Percentiles rank a stretch among this genome's conserved stretches.
Conservation (phyloP, 1,140 invertebrate species). For the Polypedilum pembai region DNA sequence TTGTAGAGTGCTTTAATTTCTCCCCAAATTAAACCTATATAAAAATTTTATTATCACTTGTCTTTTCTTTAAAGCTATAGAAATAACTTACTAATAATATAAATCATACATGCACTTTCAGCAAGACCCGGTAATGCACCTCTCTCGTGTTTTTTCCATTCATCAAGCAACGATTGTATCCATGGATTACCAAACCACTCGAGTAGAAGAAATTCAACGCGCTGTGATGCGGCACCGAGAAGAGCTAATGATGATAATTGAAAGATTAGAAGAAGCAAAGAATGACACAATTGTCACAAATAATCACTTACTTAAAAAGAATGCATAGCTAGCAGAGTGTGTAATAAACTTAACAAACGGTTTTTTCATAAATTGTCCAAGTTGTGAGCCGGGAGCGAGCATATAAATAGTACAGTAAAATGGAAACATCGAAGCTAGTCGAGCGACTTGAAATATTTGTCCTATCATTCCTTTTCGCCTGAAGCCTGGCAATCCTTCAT, state of each 20-base stretch:
- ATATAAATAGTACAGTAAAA: conserved; percentile 79
- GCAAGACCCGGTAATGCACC: conserved; percentile 78
- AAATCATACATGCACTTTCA: conserved; percentile 72
- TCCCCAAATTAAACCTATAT: conserved; percentile 76
- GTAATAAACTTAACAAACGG: conserved; percentile 93
- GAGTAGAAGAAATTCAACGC: conserved; percentile 66
- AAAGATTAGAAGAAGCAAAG: conserved; percentile 22
- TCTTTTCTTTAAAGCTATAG: conserved; percentile 16
- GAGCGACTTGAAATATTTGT: conserved; percentile 69
- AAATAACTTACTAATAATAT: conserved; percentile 62
- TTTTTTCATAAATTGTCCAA: conserved; percentile 78
- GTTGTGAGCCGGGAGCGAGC: conserved; percentile 69
- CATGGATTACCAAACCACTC: conserved; percentile 69
- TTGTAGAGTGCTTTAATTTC: conserved; percentile 83
- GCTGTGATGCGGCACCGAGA: conserved; percentile 72
- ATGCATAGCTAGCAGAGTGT: conserved; percentile 81
- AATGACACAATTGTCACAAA: neutral
- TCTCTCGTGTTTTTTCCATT: conserved; percentile 69
- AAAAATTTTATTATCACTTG: conserved; percentile 31
- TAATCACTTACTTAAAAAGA: conserved; percentile 71
- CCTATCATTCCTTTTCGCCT: conserved; percentile 65
- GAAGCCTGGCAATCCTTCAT: conserved; percentile 82
- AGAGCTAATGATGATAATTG: conserved; percentile 38
- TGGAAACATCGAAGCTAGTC: conserved; percentile 77
- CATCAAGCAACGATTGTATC: conserved; percentile 58